phyloP scores from a whole-genome alignment of 30 jellyfish, hydroid and myxozoan species.

The Hydra vulgaris region DNA sequence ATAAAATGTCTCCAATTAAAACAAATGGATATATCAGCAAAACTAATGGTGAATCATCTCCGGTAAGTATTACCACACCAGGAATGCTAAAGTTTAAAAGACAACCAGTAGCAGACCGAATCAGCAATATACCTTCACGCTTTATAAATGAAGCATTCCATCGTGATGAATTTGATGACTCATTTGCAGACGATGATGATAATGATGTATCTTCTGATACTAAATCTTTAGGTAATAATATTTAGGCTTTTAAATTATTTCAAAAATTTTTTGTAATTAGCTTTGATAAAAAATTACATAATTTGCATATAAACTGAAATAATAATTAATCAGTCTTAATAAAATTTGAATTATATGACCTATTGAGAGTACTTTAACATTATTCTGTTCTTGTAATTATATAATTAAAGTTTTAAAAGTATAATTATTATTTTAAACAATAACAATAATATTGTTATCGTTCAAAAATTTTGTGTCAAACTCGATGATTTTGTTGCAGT shows the following conservation, averaged over 20 bases:
- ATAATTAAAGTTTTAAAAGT: too few relatives aligned
- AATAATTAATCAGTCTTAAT: too few relatives aligned
- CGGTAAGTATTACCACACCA: slow-evolving; percentile 49
- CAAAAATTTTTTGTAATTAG: neutral
- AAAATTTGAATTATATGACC: too few relatives aligned
- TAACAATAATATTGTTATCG: too few relatives aligned
- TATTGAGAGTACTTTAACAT: too few relatives aligned
- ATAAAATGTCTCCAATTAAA: too few relatives aligned
- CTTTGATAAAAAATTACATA: neutral
- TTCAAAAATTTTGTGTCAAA: too few relatives aligned
- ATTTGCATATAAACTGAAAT: too few relatives aligned
- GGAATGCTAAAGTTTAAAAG: slow-evolving; percentile 35
- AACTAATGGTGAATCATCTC: slow-evolving; percentile 46
- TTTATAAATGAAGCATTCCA: slow-evolving; percentile 74
- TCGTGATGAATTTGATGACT: slow-evolving; percentile 70
- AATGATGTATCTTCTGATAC: slow-evolving; percentile 6
- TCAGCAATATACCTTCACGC: slow-evolving; percentile 38
- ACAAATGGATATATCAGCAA: slow-evolving; percentile 8
- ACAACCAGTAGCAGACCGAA: slow-evolving; percentile 29
- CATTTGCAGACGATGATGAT: slow-evolving; percentile 5
- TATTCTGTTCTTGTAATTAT: too few relatives aligned
- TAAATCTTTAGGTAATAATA: slow-evolving; percentile 19
- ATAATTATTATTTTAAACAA: too few relatives aligned
- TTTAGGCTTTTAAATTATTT: neutral
- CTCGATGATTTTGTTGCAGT: too few relatives aligned